These are phyloP conservation scores for Philaenus spumarius DNA, from an alignment of 1,140 invertebrate genomes.

Conservation along the genomic window DNA sequence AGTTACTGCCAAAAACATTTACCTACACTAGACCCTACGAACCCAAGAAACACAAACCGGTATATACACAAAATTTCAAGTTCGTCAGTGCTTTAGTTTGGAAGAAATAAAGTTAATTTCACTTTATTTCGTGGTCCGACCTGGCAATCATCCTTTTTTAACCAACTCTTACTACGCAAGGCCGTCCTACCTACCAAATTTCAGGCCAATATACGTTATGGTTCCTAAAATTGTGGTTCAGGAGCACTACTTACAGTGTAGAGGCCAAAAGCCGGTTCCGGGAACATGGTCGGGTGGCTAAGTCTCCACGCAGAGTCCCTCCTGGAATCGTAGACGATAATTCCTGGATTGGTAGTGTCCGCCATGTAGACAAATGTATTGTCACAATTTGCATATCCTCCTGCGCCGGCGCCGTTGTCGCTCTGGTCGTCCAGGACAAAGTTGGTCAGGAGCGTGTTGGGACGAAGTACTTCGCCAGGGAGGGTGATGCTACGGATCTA, in stretches of 20 bases:
- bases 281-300: constrained; percentile 70
- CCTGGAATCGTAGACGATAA: constrained; percentile 64
- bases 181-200: too few relatives aligned
- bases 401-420: constrained; percentile 17
- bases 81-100: too few relatives aligned
- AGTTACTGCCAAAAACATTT: too few relatives aligned
- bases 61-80: too few relatives aligned
- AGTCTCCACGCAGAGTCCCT: constrained; percentile 68
- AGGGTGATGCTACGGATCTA: constrained; percentile 42
- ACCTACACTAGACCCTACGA: too few relatives aligned
- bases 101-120: too few relatives aligned
- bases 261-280: constrained; percentile 64
- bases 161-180: too few relatives aligned
- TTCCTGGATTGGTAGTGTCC: constrained; percentile 66
- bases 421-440: constrained; percentile 60
- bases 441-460: constrained; percentile 66
- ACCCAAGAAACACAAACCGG: too few relatives aligned
- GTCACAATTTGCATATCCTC: constrained; percentile 50
- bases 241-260: constrained; percentile 49
- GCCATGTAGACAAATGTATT: constrained; percentile 68
- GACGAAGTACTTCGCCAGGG: constrained; percentile 55
- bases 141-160: too few relatives aligned
- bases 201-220: too few relatives aligned
- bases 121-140: too few relatives aligned
- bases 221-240: too few relatives aligned